Evolutionary conservation across 1,140 invertebrate species (phyloP).

Genomic region (Coelopa frigida): DNA sequence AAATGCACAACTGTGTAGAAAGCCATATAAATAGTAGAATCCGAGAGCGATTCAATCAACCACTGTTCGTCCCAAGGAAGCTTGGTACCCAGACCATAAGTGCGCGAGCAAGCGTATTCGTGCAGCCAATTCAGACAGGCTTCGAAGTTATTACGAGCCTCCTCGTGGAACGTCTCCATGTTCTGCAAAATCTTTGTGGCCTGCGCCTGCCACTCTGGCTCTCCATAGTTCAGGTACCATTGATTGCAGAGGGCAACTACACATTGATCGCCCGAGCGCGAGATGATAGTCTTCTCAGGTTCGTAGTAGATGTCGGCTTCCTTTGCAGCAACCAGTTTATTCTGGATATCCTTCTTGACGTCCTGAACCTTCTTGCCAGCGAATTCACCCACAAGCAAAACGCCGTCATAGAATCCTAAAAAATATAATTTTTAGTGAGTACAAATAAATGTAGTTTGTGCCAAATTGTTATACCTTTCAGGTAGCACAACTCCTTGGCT

Average conservation of each 20-base stretch:
- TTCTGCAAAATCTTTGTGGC: slow-evolving; percentile 62
- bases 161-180: slow-evolving; percentile 89
- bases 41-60: slow-evolving; percentile 97
- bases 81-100: slow-evolving; percentile 93
- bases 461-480: slow-evolving; percentile 78
- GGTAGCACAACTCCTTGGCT: slow-evolving; percentile 94
- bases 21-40: slow-evolving; percentile 99
- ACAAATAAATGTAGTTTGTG: background rate
- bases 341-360: slow-evolving; percentile 87
- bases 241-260: slow-evolving; percentile 98
- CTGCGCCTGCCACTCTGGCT: slow-evolving; percentile 75
- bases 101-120: slow-evolving; percentile 96
- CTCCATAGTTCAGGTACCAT: slow-evolving; percentile 98
- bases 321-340: slow-evolving; percentile 64
- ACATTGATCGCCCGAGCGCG: slow-evolving; percentile 95
- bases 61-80: slow-evolving; percentile 96
- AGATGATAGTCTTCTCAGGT: slow-evolving; percentile 94
- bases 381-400: slow-evolving; percentile 80
- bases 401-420: slow-evolving; percentile 83
- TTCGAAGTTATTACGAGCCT: slow-evolving; percentile 87
- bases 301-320: slow-evolving; percentile 92
- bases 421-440: background rate
- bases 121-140: slow-evolving; percentile 93
- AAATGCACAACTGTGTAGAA: slow-evolving; percentile 96
- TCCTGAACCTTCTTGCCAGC: slow-evolving; percentile 91